Base-by-base conservation (phyloP, 1,140 invertebrate species). In the Antheraea mylitta region DNA sequence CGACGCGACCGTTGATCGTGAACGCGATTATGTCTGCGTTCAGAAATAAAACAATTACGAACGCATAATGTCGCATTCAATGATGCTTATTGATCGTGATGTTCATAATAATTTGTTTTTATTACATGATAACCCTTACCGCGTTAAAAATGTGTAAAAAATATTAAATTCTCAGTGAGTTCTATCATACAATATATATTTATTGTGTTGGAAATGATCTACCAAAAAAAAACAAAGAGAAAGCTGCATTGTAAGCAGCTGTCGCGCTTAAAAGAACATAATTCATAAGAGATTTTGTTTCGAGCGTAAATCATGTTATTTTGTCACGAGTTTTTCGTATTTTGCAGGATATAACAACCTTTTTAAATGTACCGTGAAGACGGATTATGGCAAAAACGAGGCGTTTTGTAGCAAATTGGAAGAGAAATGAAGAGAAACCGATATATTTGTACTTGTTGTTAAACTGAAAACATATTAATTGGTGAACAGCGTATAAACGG, bases 241-340 rank as follows among this genome's bases (percentile, higher is more conserved):
- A 83, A 80, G 80, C 81, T 85, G 78, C 83, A 83, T 85, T 86
- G 82, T 86, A 81, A 81, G 79, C 78, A 81, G 79, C 77, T 85
- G 82, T 84, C 78, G 75, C 77, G 67, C 68, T 76, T 74, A 77
- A 75, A 73, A 79, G 70, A 71, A 76, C 73, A 85, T 87, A 82
- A 82, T 81, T 84, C 80, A 88, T 79, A 75, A 67, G 76, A 77
- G 79, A 85, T 83, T 82, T 81, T 77, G 83, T 81, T 78, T 66
- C 42, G 64, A 67, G 64, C 71, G 72, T 80, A 80, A 80, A 78
- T 80, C 76, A 75, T 68, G 60, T 61, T 61, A 71, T 45, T 30
- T 42, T 68, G 75, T 73, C 71, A 74, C 66, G 62, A 74, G 61
- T 74, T 74, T 70, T 68, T 68, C 18, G 18, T 48, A 42, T 66